These are phyloP conservation scores for Muscidifurax raptorellus DNA, from an alignment of 1,140 invertebrate species.

Conservation along the genomic window DNA sequence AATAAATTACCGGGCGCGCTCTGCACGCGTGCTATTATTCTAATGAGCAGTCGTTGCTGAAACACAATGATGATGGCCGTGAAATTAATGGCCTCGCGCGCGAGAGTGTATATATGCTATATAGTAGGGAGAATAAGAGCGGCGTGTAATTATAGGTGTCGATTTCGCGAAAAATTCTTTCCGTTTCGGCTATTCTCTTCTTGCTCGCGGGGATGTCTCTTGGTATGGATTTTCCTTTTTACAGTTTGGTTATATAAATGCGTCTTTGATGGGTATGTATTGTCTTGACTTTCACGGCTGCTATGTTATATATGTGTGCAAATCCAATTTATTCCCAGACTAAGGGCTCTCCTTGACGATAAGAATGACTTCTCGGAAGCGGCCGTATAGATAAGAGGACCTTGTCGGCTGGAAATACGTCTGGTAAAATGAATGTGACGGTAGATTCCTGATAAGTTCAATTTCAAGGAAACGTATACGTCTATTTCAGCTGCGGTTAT, in stretches of 20 bases:
- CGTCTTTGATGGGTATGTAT: neutral
- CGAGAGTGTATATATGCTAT: neutral
- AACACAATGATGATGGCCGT: slow-evolving; percentile 47
- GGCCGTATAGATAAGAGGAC: neutral
- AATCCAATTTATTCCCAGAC: neutral
- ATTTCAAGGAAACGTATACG: neutral
- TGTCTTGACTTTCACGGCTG: neutral
- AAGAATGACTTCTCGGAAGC: neutral
- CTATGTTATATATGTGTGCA: neutral
- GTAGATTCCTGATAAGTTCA: neutral
- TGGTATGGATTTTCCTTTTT: neutral
- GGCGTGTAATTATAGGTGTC: slow-evolving; percentile 33
- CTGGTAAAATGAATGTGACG: neutral
- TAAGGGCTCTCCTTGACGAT: neutral
- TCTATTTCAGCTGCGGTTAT: too few species aligned
- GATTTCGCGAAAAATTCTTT: slow-evolving; percentile 32
- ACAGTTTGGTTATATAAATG: neutral
- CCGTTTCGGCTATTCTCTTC: slow-evolving; percentile 50
- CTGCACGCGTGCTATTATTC: slow-evolving; percentile 47
- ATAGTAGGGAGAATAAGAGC: neutral
- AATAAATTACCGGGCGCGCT: slow-evolving; percentile 38
- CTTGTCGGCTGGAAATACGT: neutral
- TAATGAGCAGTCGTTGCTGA: slow-evolving; percentile 36
- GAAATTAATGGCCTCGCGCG: slow-evolving; percentile 38
- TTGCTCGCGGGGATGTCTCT: neutral